These are phyloP conservation scores for Avahi laniger DNA, from an alignment of 2,797 vertebrate species.

Conservation along the genomic window DNA sequence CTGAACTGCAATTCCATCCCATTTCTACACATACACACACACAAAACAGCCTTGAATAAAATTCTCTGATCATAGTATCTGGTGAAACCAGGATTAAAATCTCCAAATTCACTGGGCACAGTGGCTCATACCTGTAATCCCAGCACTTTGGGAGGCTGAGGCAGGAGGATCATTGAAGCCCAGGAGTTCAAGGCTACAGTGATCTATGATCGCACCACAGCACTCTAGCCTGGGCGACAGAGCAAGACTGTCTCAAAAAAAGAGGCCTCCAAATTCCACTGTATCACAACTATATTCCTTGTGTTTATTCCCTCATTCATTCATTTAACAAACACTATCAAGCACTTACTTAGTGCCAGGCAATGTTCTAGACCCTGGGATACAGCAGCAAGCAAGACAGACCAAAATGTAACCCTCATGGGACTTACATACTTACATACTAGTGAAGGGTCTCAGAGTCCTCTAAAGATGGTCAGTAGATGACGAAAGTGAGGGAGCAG, in stretches of 20 bases:
- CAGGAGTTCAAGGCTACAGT: not conserved
- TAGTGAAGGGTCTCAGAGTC: not conserved
- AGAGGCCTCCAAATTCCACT: not conserved
- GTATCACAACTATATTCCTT: not conserved
- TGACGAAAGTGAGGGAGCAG: not conserved
- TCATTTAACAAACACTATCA: slow-evolving; percentile 36
- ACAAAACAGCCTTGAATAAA: not conserved
- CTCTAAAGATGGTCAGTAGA: not conserved
- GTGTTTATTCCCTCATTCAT: slow-evolving; percentile 1
- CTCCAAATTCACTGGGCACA: not conserved
- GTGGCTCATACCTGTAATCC: not conserved
- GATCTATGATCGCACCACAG: not conserved
- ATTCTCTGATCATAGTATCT: not conserved
- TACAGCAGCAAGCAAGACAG: not conserved
- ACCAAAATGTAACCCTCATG: not conserved
- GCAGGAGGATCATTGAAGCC: not conserved
- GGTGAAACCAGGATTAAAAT: not conserved
- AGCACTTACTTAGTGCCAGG: not conserved
- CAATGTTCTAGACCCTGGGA: not conserved
- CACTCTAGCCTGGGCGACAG: not conserved
- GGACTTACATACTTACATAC: not conserved
- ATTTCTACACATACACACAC: not conserved
- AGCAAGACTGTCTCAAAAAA: not conserved
- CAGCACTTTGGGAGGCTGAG: not conserved
- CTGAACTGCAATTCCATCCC: not conserved